phyloP scores from a whole-genome alignment of 2,797 vertebrate species.

The Amphiprion clarkii region DNA sequence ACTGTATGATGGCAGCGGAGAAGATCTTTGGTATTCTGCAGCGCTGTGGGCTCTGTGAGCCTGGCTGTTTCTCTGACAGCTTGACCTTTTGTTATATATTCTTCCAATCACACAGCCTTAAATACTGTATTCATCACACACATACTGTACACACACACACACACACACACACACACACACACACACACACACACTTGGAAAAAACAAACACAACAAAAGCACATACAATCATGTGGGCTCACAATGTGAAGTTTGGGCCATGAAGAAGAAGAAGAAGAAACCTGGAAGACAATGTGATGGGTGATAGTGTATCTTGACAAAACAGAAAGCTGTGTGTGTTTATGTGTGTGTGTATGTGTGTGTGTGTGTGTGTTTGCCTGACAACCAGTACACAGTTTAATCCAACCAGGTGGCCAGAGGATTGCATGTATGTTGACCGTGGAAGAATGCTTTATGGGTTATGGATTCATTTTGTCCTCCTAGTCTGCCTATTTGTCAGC shows the following conservation, averaged over 20 bases:
- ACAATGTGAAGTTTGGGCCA: conserved; percentile 35
- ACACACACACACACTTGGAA: conserved; percentile 12
- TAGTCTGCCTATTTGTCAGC: conserved; percentile 54
- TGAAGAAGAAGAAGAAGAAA: conserved; percentile 2
- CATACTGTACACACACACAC: conserved; percentile 50
- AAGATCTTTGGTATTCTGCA: conserved; percentile 69
- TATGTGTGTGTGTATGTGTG: not conserved
- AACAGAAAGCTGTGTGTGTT: conserved; percentile 9
- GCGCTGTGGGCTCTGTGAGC: conserved; percentile 48
- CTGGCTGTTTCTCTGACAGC: conserved; percentile 74
- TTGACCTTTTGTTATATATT: conserved; percentile 81
- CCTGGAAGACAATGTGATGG: conserved; percentile 47
- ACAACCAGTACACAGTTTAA: conserved; percentile 55
- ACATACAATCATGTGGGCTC: not conserved
- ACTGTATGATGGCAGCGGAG: conserved; percentile 31
- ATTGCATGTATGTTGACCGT: conserved; percentile 74
- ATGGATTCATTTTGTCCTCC: conserved; percentile 71
- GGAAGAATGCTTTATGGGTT: conserved; percentile 62
- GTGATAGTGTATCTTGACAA: conserved; percentile 33
- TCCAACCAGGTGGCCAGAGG: conserved; percentile 72
- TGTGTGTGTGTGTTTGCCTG: conserved; percentile 12
- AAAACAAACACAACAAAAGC: not conserved
- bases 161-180: conserved; percentile 18
- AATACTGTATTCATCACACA: conserved; percentile 78
- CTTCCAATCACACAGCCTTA: conserved; percentile 68